Percentiles rank a stretch among this genome's conserved stretches.
phyloP scores from a whole-genome alignment of 2,113 vertebrate species.

The Mugil cephalus region DNA sequence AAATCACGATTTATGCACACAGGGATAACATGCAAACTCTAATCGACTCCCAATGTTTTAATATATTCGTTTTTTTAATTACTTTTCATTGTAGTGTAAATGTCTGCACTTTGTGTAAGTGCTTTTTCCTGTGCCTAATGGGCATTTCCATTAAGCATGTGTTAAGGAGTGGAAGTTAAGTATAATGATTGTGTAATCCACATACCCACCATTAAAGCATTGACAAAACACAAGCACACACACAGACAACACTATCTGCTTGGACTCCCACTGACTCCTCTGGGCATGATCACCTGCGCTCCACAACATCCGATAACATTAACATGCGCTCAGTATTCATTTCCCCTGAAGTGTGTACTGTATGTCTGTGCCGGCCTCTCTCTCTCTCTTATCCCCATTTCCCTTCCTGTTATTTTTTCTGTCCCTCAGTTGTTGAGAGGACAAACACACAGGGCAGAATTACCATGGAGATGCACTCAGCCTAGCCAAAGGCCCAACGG shows the following conservation, averaged over 20 bases:
- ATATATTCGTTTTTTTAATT: too few relatives aligned
- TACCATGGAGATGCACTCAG: constrained; percentile 60
- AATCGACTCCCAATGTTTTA: too few relatives aligned
- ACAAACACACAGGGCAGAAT: constrained; percentile 65
- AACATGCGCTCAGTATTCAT: constrained; percentile 50
- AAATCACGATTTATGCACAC: too few relatives aligned
- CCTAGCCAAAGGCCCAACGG: constrained; percentile 64
- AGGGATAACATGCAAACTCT: too few relatives aligned
- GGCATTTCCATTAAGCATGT: constrained; percentile 36
- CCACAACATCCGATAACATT: constrained; percentile 60
- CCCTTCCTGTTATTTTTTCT: constrained; percentile 38
- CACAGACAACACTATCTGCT: constrained; percentile 7
- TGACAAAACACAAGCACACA: constrained; percentile 31
- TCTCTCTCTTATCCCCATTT: constrained; percentile 29
- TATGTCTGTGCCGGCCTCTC: constrained; percentile 3
- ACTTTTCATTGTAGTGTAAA: too few relatives aligned
- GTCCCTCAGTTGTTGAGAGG: constrained; percentile 36
- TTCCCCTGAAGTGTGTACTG: not conserved
- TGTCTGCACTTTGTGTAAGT: not conserved
- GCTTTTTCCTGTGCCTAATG: not conserved
- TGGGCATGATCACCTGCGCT: constrained; percentile 62
- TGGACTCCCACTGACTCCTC: constrained; percentile 40
- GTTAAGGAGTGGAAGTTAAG: constrained; percentile 33
- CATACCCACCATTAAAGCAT: constrained; percentile 18
- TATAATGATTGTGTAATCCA: constrained; percentile 54